Conservation (phyloP, 2,888 invertebrate genomes). For the Nomada goodeniana region DNA sequence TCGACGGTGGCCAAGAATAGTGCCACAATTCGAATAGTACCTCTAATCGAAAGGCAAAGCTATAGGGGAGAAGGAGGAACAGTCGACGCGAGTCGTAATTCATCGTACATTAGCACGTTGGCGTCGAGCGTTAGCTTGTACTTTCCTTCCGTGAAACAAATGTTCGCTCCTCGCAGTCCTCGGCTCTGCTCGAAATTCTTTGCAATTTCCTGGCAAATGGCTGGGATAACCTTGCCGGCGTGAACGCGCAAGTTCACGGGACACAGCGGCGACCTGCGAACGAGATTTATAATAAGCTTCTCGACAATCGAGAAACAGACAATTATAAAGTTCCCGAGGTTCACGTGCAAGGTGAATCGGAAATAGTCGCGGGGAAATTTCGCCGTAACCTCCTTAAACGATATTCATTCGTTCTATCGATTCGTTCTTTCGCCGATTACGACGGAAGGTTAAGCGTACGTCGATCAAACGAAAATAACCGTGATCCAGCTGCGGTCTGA, state of each 20-base stretch:
- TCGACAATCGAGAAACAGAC: background rate
- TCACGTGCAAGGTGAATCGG: constrained; percentile 60
- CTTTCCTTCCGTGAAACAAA: constrained; percentile 3
- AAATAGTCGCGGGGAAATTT: constrained; percentile 52
- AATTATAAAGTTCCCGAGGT: constrained; percentile 21
- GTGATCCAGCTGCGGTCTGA: background rate
- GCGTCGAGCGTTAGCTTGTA: background rate
- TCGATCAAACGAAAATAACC: constrained; percentile 52
- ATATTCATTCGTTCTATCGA: constrained; percentile 40
- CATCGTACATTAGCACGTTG: constrained; percentile 37
- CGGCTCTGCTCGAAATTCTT: constrained; percentile 14
- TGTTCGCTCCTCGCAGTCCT: background rate
- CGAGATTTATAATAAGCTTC: no score
- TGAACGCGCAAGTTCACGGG: background rate
- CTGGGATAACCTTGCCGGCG: constrained; percentile 13
- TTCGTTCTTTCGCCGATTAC: constrained; percentile 37
- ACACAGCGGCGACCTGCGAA: constrained; percentile 8
- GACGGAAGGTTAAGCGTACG: constrained; percentile 13
- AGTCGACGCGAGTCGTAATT: constrained; percentile 10
- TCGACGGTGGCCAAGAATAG: background rate
- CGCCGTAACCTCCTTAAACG: background rate
- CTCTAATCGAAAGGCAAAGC: background rate
- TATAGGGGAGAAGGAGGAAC: background rate
- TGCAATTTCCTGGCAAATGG: background rate
- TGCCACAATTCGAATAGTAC: background rate